Conservation (phyloP, 2,888 invertebrate genomes). For the Lasioglossum zephyrum region DNA sequence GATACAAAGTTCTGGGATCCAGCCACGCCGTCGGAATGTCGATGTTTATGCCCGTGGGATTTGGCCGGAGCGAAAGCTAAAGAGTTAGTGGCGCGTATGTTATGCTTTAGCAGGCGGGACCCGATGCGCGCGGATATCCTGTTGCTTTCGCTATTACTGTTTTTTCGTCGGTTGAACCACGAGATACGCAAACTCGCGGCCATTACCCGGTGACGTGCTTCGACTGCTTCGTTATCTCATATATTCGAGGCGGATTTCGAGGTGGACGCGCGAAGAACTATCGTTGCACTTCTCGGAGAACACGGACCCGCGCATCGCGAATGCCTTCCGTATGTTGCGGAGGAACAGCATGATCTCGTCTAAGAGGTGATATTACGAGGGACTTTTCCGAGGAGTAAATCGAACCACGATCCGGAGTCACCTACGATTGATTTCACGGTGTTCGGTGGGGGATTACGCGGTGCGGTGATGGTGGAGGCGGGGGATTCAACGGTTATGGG, state of each 20-base stretch:
- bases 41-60: conserved; percentile 59
- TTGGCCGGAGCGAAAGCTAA: conserved; percentile 54
- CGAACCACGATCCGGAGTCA: conserved; percentile 12
- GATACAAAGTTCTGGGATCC: conserved; percentile 31
- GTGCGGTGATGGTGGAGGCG: conserved; percentile 20
- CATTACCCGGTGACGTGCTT: conserved; percentile 42
- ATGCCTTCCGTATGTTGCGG: not conserved
- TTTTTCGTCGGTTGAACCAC: conserved; percentile 43
- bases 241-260: conserved; percentile 11
- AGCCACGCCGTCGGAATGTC: conserved; percentile 39
- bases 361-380: not conserved
- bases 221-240: conserved; percentile 20
- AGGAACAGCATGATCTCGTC: not conserved
- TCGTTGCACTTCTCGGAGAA: not conserved
- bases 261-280: not conserved
- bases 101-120: conserved; percentile 53
- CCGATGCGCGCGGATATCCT: conserved; percentile 51
- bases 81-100: conserved; percentile 55
- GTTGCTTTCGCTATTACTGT: conserved; percentile 45
- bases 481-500: conserved; percentile 33
- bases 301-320: not conserved
- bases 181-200: conserved; percentile 44
- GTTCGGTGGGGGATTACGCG: conserved; percentile 43
- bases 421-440: conserved; percentile 30
- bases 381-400: not conserved